Evolutionary conservation across 2,888 invertebrate species (phyloP).

Genomic region (Apotomis betuletana): DNA sequence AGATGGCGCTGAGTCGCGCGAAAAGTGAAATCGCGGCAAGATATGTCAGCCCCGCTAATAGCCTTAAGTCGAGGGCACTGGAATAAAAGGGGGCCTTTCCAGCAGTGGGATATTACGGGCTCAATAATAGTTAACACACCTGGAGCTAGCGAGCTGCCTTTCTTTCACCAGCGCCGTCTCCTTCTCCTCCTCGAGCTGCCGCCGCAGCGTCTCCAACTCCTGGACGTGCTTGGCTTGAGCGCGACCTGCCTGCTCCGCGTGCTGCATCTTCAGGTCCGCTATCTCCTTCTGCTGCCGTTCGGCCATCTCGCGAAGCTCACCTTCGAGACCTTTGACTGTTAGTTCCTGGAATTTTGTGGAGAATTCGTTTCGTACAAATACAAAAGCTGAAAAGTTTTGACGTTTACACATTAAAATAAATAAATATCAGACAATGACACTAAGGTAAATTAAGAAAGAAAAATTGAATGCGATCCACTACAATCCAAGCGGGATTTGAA

Average conservation of each 20-base stretch:
- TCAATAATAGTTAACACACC: slow-evolving; percentile 55
- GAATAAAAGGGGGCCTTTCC: too few relatives aligned
- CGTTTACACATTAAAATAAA: too few relatives aligned
- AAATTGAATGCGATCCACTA: too few relatives aligned
- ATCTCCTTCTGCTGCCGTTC: slow-evolving; percentile 87
- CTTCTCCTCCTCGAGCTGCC: slow-evolving; percentile 77
- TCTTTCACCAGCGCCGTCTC: slow-evolving; percentile 74
- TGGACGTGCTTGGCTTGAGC: slow-evolving; percentile 71
- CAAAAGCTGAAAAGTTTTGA: not conserved
- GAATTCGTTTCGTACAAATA: too few relatives aligned
- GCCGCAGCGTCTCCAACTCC: slow-evolving; percentile 80
- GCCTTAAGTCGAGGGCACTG: too few relatives aligned
- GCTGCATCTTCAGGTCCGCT: slow-evolving; percentile 76
- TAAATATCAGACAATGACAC: too few relatives aligned
- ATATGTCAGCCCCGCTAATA: too few relatives aligned
- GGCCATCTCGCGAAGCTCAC: slow-evolving; percentile 91
- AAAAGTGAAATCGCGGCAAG: too few relatives aligned
- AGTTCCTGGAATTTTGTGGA: slow-evolving; percentile 83
- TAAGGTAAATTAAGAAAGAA: too few relatives aligned
- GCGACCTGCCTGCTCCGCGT: slow-evolving; percentile 71
- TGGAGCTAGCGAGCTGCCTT: slow-evolving; percentile 73
- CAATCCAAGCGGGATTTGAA: too few relatives aligned
- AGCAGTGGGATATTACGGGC: too few relatives aligned
- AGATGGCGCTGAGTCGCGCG: too few relatives aligned
- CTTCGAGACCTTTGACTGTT: slow-evolving; percentile 94